These are phyloP conservation scores for Drosophila parvula DNA, from an alignment of 1,140 invertebrate species.

Conservation along the genomic window DNA sequence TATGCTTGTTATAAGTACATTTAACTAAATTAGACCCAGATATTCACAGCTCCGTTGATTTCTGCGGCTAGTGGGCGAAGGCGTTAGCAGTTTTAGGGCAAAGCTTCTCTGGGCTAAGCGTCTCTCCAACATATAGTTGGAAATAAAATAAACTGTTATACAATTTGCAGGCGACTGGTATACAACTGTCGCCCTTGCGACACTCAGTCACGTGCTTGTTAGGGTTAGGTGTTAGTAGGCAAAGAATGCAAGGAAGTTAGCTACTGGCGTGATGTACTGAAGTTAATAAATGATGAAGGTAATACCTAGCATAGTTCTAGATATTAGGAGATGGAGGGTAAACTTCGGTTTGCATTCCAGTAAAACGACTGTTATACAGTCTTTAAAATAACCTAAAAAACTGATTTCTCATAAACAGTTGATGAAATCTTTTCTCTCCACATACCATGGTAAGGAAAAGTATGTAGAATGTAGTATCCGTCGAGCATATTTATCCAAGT, in stretches of 20 bases:
- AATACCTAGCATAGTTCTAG: too few relatives aligned
- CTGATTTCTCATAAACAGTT: background rate
- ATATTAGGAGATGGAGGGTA: too few relatives aligned
- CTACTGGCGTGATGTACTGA: too few relatives aligned
- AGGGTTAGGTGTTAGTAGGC: too few relatives aligned
- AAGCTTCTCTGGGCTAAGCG: slow-evolving; percentile 11
- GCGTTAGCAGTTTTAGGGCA: slow-evolving; percentile 15
- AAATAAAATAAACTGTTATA: background rate
- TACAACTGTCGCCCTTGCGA: background rate
- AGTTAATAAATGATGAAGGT: too few relatives aligned
- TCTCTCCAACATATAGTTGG: background rate
- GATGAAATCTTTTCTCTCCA: background rate
- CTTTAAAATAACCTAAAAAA: background rate
- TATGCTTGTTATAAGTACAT: slow-evolving; percentile 49
- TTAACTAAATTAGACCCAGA: slow-evolving; percentile 39
- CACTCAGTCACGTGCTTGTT: too few relatives aligned
- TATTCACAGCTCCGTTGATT: slow-evolving; percentile 17
- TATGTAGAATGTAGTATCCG: too few relatives aligned
- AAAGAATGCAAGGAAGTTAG: too few relatives aligned
- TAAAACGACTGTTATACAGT: background rate
- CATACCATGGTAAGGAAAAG: too few relatives aligned
- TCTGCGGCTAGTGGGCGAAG: slow-evolving; percentile 3
- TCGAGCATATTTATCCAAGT: background rate
- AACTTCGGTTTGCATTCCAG: too few relatives aligned
- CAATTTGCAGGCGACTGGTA: background rate